Base-by-base conservation (phyloP, 2,797 vertebrate species). In the Sebastes steindachneri region DNA sequence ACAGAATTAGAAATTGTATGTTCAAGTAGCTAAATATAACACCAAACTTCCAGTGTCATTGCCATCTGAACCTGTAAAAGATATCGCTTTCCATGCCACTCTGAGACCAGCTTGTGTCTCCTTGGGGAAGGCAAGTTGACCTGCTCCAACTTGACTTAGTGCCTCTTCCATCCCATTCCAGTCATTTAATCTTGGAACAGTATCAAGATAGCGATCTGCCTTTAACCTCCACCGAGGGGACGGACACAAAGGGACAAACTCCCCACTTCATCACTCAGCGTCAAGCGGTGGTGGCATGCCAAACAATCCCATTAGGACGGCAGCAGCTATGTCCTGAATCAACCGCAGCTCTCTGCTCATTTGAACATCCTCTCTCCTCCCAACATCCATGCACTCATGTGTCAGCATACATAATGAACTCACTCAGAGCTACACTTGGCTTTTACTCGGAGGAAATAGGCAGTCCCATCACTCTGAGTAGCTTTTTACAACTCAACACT, bases 121-220 rank as follows among this genome's bases (percentile, higher is more conserved):
- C 89, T 91, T 91, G 89, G 74, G 62, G 35, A 91, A 79, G 77
- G 75, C 58, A 68, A 75, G 78, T 64, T 48, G 86, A 87, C 87
- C 90, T 75, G 75, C 79, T 82, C 35, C 58, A 45, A 54, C 58
- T 67, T 77, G 80, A 90, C 86, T 86, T 76, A 59, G 76, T 82
- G 85, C 75, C 87, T 77, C 83, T 54, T 78, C 84, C 71, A 79
- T 85, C 80, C 83, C 80, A 85, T 88, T 84, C 77, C 73, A 92
- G 91, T 93, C 93, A 92, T 94, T 94, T 94, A 91, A 94, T 95
- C 93, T 93, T 94, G 93, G 94, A 94, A 90, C 89, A 51, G 87
- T 82, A 93, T 94, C 95, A 94, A 94, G 92, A 90, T 83, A 87
- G 90, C 29, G 76, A 88, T 88, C 87, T 93, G 87, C 90, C 89